Conservation (phyloP, 2,797 vertebrate genomes). For the Astyanax mexicanus region DNA sequence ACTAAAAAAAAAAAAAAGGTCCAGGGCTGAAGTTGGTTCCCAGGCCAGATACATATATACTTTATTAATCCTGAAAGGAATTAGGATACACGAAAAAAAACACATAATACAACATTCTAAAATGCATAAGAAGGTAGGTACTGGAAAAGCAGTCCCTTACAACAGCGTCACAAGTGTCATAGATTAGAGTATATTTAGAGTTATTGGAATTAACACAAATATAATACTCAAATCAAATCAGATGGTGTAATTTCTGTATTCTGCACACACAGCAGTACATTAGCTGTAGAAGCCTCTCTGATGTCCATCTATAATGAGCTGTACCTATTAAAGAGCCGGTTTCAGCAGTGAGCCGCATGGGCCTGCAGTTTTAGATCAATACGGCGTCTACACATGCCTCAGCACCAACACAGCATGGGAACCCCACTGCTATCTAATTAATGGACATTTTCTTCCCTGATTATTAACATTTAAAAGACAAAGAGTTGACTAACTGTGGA, state of each 20-base stretch:
- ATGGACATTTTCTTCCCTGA: slow-evolving; percentile 49
- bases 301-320: slow-evolving; percentile 49
- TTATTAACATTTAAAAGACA: slow-evolving; percentile 59
- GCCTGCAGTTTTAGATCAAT: slow-evolving; percentile 52
- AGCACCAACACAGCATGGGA: slow-evolving; percentile 34
- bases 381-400: slow-evolving; percentile 35
- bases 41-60: no score
- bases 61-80: no score
- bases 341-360: slow-evolving; percentile 37
- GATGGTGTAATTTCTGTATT: no score
- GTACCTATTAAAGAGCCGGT: slow-evolving; percentile 46
- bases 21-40: no score
- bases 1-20: no score
- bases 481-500: slow-evolving; percentile 54
- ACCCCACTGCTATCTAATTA: slow-evolving; percentile 57
- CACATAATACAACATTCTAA: no score
- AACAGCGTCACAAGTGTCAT: no score
- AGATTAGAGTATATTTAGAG: no score
- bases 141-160: no score
- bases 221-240: not conserved
- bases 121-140: no score
- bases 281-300: not conserved
- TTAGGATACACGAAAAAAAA: no score
- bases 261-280: no score
- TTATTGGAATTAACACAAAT: not conserved